phyloP scores from a whole-genome alignment of 1,140 invertebrate species.

The Nasonia vitripennis region DNA sequence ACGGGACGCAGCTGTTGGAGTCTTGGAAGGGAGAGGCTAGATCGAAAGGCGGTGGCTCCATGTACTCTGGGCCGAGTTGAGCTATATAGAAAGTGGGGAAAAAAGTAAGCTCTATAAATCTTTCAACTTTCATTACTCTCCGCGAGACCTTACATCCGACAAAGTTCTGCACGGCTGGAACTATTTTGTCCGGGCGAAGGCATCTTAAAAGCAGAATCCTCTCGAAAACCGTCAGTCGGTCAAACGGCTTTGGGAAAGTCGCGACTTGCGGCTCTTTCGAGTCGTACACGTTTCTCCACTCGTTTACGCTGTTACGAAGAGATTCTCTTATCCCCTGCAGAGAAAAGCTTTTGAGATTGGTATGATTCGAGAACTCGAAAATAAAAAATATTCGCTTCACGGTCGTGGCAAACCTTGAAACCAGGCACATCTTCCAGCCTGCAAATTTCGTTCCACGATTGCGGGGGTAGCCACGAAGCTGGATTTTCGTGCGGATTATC shows the following conservation, averaged over 20 bases:
- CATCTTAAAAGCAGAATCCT: constrained; percentile 87
- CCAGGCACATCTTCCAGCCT: constrained; percentile 78
- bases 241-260: constrained; percentile 82
- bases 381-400: background rate
- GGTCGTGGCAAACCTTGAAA: constrained; percentile 74
- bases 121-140: background rate
- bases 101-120: background rate
- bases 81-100: constrained; percentile 70
- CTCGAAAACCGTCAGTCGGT: constrained; percentile 82
- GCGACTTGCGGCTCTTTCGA: constrained; percentile 81
- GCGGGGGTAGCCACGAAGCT: constrained; percentile 82
- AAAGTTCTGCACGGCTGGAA: constrained; percentile 87
- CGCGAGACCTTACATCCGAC: constrained; percentile 78
- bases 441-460: constrained; percentile 91
- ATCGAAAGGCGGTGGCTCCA: constrained; percentile 93
- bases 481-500: constrained; percentile 87
- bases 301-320: constrained; percentile 75
- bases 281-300: constrained; percentile 88
- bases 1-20: constrained; percentile 88
- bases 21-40: constrained; percentile 88
- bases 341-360: constrained; percentile 21
- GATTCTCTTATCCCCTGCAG: constrained; percentile 78
- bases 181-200: constrained; percentile 91
- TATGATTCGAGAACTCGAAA: background rate
- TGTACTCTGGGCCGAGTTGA: constrained; percentile 86